These are phyloP conservation scores for Phaonia tiefii DNA, from an alignment of 2,888 invertebrate genomes.

Conservation along the genomic window DNA sequence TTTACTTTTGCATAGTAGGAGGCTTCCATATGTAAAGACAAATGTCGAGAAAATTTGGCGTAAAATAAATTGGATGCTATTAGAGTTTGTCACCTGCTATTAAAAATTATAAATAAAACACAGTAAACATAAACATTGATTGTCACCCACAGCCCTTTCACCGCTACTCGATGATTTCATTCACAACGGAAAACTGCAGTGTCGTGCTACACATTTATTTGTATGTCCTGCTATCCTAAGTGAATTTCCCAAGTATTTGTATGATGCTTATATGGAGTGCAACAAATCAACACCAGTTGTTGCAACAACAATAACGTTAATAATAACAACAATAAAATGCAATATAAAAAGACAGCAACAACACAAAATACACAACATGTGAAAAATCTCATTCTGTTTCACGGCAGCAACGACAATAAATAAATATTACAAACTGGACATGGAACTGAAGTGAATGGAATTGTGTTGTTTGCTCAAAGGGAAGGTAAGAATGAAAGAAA, in stretches of 20 bases:
- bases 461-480: too few relatives aligned
- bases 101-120: conserved; percentile 62
- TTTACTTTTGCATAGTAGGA: too few relatives aligned
- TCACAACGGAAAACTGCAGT: too few relatives aligned
- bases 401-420: background rate
- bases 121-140: conserved; percentile 53
- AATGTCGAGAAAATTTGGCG: too few relatives aligned
- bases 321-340: background rate
- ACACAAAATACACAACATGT: background rate
- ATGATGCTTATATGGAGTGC: background rate
- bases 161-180: background rate
- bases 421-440: conserved; percentile 23
- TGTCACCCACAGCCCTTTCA: background rate
- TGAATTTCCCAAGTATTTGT: conserved; percentile 2
- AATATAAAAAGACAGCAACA: background rate
- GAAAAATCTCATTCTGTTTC: background rate
- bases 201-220: conserved; percentile 20
- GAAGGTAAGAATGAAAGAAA: too few relatives aligned
- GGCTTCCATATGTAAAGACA: too few relatives aligned
- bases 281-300: conserved; percentile 21
- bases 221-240: too few relatives aligned
- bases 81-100: too few relatives aligned
- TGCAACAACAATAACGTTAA: background rate
- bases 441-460: conserved; percentile 15
- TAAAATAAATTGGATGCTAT: too few relatives aligned